Evolutionary conservation across 2,888 invertebrate species (phyloP).

Genomic region (Torymus aiolomorphi): DNA sequence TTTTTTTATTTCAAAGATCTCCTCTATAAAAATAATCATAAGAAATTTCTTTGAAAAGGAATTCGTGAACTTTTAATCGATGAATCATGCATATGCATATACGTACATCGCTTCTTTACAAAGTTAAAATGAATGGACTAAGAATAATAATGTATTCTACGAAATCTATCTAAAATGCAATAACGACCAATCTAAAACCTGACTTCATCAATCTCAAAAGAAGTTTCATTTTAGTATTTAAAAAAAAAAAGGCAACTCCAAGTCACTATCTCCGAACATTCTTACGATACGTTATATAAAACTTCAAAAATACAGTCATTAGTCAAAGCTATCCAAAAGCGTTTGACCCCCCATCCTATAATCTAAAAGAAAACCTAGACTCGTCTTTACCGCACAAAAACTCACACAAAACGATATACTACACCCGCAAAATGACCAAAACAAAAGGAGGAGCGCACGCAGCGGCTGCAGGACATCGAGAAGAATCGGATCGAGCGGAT

Average conservation of each 20-base stretch:
- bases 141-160: not conserved
- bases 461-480: constrained; percentile 85
- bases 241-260: no score
- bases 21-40: not conserved
- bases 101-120: not conserved
- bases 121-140: no score
- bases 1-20: not conserved
- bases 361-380: not conserved
- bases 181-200: no score
- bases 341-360: no score
- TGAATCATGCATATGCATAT: not conserved
- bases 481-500: constrained; percentile 81
- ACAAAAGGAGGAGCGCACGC: constrained; percentile 84
- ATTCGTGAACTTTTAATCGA: not conserved
- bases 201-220: no score
- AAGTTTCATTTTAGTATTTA: no score
- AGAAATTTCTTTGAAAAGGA: no score
- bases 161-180: no score
- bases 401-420: not conserved
- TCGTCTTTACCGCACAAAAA: not conserved
- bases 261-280: no score
- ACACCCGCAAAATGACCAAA: constrained; percentile 6
- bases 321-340: no score
- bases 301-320: no score
- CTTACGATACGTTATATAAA: no score